These are phyloP conservation scores for Drosophila obscura DNA, from an alignment of 1,140 invertebrate species.

Conservation along the genomic window DNA sequence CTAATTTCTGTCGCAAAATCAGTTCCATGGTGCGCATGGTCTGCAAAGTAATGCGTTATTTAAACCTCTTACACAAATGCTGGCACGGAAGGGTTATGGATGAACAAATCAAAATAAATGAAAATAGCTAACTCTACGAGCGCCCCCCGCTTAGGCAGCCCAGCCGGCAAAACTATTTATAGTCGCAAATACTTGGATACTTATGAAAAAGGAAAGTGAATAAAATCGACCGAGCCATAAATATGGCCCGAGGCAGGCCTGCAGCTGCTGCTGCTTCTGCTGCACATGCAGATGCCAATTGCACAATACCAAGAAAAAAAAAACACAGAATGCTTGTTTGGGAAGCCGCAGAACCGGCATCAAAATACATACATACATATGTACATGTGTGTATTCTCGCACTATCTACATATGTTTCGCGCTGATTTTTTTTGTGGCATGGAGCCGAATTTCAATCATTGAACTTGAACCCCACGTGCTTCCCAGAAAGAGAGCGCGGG, in stretches of 20 bases:
- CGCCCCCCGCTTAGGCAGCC: constrained; percentile 43
- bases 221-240: constrained; percentile 15
- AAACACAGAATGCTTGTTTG: constrained; percentile 31
- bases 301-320: constrained; percentile 27
- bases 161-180: constrained; percentile 59
- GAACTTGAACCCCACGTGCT: constrained; percentile 12
- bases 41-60: constrained; percentile 84
- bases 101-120: constrained; percentile 29
- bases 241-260: constrained; percentile 4
- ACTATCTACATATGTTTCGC: too few relatives aligned
- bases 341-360: constrained; percentile 19
- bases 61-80: constrained; percentile 32
- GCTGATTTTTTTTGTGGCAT: too few relatives aligned
- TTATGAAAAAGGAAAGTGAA: constrained; percentile 76
- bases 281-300: constrained; percentile 21
- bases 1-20: constrained; percentile 88
- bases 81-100: constrained; percentile 7
- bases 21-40: constrained; percentile 89
- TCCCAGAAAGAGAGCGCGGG: not conserved
- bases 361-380: too few relatives aligned
- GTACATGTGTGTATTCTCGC: too few relatives aligned
- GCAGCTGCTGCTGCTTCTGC: too few relatives aligned
- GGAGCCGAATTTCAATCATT: constrained; percentile 6
- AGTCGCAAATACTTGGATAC: constrained; percentile 59
- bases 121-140: constrained; percentile 45